Evolutionary conservation across 2,797 vertebrate species (phyloP), one percentile per base, ranked within the genome.

Genomic region (Smutsia temminckii): DNA sequence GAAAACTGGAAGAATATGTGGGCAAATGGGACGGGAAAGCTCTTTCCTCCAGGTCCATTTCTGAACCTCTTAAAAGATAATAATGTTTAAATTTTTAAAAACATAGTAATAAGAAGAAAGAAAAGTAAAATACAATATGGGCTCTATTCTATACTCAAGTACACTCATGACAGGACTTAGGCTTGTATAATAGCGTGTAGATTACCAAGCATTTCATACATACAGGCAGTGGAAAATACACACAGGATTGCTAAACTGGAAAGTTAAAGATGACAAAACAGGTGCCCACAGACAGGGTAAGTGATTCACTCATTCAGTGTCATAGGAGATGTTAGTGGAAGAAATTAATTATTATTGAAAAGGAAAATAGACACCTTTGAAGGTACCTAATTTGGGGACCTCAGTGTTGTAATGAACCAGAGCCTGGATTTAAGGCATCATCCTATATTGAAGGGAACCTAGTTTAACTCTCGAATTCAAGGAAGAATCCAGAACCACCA

Each of bases 231-330:
- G 46, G 46, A 46, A 46, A 46, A 46, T 80, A 57, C 57, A 93
- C 32, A 64, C 9, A 53, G 23, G 72, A 63, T 84, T n/a, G 1
- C n/a, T 87, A 85, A 95, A 88, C 75, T 92, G 85, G 77, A 94
- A 86, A 75, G 75, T 96, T 75, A 79, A 92, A 92, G 85, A 89
- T 92, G 88, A 97, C 80, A 94, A 95, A 88, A 88, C 40, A 49
- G 13, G 49, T 85, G 72, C 40, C 91, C 68, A 69, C 12, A 69
- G 46, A 93, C 94, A 83, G 91, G 20, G 25, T 74, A 89, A 84
- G 77, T 95, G 95, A 97, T n/a, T 96, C 93, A 97, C 37, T 96
- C 93, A 92, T 90, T 93, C 57, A 3, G 72, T 42, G 81, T 86
- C 79, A 61, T 46, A 53, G 10, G 51, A 84, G 32, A 17, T 93